These are phyloP conservation scores for Andrena hattorfiana DNA, from an alignment of 2,888 invertebrate genomes.

Conservation along the genomic window DNA sequence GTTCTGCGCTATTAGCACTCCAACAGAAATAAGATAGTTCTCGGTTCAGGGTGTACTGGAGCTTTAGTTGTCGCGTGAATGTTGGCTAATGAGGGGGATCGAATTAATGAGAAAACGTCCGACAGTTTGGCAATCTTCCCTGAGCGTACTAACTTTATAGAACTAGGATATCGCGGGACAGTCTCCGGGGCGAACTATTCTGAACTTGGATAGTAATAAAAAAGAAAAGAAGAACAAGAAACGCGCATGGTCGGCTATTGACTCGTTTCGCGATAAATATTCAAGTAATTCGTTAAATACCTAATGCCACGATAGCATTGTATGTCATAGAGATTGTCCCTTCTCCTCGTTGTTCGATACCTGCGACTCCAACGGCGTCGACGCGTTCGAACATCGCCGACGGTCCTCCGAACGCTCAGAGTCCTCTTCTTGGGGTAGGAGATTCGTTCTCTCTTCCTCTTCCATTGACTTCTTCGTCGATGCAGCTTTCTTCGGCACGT, in stretches of 20 bases:
- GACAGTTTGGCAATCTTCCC: slow-evolving; percentile 78
- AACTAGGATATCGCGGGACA: slow-evolving; percentile 65
- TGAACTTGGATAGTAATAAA: slow-evolving; percentile 25
- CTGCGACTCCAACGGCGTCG: slow-evolving; percentile 59
- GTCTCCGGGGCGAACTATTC: slow-evolving; percentile 55
- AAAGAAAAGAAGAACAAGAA: background rate
- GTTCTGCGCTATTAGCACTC: slow-evolving; percentile 15
- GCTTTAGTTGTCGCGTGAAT: slow-evolving; percentile 25
- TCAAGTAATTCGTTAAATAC: slow-evolving; percentile 78
- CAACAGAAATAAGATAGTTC: slow-evolving; percentile 15
- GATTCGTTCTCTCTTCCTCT: slow-evolving; percentile 80
- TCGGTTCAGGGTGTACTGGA: slow-evolving; percentile 11
- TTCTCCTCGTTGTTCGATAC: slow-evolving; percentile 69
- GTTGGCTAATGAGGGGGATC: slow-evolving; percentile 27
- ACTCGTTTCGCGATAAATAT: slow-evolving; percentile 60
- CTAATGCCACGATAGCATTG: slow-evolving; percentile 72
- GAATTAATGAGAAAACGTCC: slow-evolving; percentile 35
- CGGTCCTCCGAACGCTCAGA: slow-evolving; percentile 82
- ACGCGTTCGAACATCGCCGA: slow-evolving; percentile 70
- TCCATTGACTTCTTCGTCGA: slow-evolving; percentile 70
- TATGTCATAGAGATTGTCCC: slow-evolving; percentile 77
- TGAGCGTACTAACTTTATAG: slow-evolving; percentile 73
- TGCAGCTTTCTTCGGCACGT: slow-evolving; percentile 71
- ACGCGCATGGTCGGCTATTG: slow-evolving; percentile 47
- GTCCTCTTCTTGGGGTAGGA: slow-evolving; percentile 76